These are phyloP conservation scores for Cotesia vestalis DNA, from an alignment of 1,140 invertebrate genomes.

Conservation along the genomic window DNA sequence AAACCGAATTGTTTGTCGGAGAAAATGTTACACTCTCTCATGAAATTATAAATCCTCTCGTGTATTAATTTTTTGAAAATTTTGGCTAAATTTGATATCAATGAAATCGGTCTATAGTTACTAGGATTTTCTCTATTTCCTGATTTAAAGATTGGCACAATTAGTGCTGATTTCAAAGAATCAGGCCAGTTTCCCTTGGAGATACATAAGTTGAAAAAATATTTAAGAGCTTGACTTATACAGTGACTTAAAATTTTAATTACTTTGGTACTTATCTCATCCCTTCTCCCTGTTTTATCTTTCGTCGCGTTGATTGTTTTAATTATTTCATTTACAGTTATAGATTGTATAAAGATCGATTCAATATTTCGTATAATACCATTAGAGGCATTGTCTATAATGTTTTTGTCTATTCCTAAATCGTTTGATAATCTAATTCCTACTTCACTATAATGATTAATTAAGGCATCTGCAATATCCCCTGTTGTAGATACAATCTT, in stretches of 20 bases:
- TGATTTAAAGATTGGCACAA: conserved; percentile 1
- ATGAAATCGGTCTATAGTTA: conserved; percentile 6
- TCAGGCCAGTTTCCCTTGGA: not conserved
- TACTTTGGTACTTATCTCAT: not conserved
- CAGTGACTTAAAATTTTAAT: conserved; percentile 5
- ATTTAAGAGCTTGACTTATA: not conserved
- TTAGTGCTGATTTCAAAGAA: conserved; percentile 1
- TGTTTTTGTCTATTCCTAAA: not conserved
- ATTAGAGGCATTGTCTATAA: conserved; percentile 4
- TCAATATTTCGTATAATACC: not conserved
- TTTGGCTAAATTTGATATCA: conserved; percentile 8
- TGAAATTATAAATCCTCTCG: not conserved
- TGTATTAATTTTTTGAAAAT: conserved; percentile 6
- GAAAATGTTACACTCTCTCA: not conserved
- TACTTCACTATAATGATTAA: conserved; percentile 2
- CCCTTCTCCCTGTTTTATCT: not conserved
- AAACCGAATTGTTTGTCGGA: conserved; percentile 4
- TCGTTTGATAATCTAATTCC: not conserved
- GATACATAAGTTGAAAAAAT: not conserved
- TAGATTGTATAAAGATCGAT: conserved; percentile 2
- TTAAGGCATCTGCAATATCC: not conserved
- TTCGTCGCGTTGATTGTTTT: not conserved
- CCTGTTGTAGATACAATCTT: not conserved
- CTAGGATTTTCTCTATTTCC: conserved; percentile 2
- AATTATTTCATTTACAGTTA: not conserved